A percentile compares a stretch with the other conserved stretches of the same genome.
phyloP scores from a whole-genome alignment of 92 coral and sea anemone species.

The Desmophyllum pertusum region DNA sequence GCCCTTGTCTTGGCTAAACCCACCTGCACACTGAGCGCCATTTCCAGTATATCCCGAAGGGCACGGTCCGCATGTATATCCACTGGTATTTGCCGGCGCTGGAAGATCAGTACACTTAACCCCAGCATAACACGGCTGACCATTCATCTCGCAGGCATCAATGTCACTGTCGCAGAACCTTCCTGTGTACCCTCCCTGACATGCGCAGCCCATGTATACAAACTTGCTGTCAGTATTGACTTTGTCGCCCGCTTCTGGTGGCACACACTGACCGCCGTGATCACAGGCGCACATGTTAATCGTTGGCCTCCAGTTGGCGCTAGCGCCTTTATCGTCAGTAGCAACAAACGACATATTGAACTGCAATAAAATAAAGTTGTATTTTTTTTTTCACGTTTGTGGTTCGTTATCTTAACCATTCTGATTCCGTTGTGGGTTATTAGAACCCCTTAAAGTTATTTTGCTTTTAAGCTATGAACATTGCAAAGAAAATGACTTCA shows the following conservation, averaged over 20 bases:
- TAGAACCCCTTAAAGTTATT: no score
- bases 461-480: no score
- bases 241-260: slow-evolving; percentile 29
- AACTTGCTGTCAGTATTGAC: slow-evolving; percentile 50
- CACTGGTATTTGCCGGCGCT: slow-evolving; percentile 61
- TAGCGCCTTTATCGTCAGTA: slow-evolving; percentile 52
- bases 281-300: slow-evolving; percentile 77
- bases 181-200: slow-evolving; percentile 71
- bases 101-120: slow-evolving; percentile 72
- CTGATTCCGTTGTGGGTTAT: no score
- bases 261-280: slow-evolving; percentile 66
- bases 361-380: slow-evolving; percentile 9
- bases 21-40: slow-evolving; percentile 74
- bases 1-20: background rate
- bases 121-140: slow-evolving; percentile 73
- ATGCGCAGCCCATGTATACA: slow-evolving; percentile 61
- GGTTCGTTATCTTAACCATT: no score
- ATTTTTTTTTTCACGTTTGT: background rate
- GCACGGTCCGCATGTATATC: slow-evolving; percentile 80
- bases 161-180: slow-evolving; percentile 67
- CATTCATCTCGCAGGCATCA: slow-evolving; percentile 67
- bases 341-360: slow-evolving; percentile 52
- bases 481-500: no score
- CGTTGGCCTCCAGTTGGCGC: slow-evolving; percentile 52
- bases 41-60: slow-evolving; percentile 73